phyloP scores from a whole-genome alignment of 2,797 vertebrate species.

The Cyprinodon diabolis region DNA sequence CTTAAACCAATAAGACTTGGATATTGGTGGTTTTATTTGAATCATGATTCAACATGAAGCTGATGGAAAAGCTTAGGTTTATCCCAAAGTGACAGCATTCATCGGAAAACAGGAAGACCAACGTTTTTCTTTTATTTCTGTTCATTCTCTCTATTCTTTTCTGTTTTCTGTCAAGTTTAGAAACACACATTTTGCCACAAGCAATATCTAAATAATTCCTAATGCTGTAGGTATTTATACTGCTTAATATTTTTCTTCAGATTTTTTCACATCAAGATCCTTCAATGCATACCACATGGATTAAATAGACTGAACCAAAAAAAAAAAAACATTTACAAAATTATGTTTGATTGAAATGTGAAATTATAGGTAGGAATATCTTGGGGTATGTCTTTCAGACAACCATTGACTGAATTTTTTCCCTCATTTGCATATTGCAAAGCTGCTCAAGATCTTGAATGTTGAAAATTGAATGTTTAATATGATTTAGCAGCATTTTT shows the following conservation, averaged over 20 bases:
- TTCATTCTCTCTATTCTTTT: background rate
- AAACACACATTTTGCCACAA: background rate
- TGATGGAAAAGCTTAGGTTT: slow-evolving; percentile 41
- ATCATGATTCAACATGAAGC: slow-evolving; percentile 52
- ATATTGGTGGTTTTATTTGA: slow-evolving; percentile 55
- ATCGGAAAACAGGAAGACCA: slow-evolving; percentile 46
- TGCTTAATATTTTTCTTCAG: background rate
- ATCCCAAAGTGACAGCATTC: slow-evolving; percentile 33
- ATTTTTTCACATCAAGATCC: background rate
- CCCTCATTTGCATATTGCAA: background rate
- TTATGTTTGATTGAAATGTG: background rate
- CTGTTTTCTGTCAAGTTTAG: background rate
- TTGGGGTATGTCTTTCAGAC: background rate
- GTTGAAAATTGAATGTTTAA: background rate
- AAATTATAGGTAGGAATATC: background rate
- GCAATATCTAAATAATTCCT: background rate
- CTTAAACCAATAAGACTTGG: slow-evolving; percentile 37
- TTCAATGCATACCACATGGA: background rate
- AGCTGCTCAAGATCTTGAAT: background rate
- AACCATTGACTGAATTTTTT: background rate
- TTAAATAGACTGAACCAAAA: background rate
- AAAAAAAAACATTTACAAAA: background rate
- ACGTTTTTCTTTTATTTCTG: slow-evolving; percentile 19
- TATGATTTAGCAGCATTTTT: too few relatives aligned
- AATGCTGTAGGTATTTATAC: background rate